Conservation (phyloP, 2,113 vertebrate genomes). For the Cromileptes altivelis region DNA sequence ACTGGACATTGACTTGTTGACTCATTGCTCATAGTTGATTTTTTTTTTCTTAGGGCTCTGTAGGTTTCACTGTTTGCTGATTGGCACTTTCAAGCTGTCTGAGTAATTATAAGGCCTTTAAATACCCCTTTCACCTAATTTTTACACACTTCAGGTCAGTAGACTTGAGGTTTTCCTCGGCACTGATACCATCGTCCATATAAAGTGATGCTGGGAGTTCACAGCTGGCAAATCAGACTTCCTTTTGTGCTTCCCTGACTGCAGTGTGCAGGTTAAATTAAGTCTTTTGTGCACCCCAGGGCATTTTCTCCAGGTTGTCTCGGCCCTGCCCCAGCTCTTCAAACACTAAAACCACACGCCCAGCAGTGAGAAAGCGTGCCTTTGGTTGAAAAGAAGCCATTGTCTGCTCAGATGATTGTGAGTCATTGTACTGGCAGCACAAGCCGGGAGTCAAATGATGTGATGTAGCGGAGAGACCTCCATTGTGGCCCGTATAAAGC, state of each 20-base stretch:
- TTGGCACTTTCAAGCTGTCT: background rate
- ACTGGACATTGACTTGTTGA: background rate
- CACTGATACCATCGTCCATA: background rate
- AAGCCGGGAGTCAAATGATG: constrained; percentile 57
- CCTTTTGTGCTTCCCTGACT: constrained; percentile 11
- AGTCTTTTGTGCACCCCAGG: constrained; percentile 49
- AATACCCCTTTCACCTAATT: background rate
- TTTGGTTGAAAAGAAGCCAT: constrained; percentile 37
- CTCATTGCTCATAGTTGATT: background rate
- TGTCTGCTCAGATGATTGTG: constrained; percentile 64
- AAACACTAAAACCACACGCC: constrained; percentile 54
- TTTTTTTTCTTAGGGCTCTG: too few species aligned
- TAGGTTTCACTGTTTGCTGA: background rate
- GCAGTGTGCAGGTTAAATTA: constrained; percentile 51
- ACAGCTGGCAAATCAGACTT: background rate
- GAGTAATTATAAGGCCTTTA: background rate
- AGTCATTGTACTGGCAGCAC: constrained; percentile 60
- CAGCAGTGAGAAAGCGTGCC: constrained; percentile 47
- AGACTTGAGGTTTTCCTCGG: rapidly evolving
- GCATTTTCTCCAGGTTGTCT: constrained; percentile 64
- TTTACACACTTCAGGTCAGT: background rate
- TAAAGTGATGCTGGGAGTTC: constrained; percentile 8
- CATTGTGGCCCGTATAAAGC: constrained; percentile 67
- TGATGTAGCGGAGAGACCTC: constrained; percentile 38
- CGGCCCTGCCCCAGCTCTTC: constrained; percentile 53